A percentile compares a stretch with the other conserved stretches of the same genome.
These are phyloP conservation scores for Catharus fuscescens DNA, from an alignment of 2,113 vertebrate species.

Conservation along the genomic window DNA sequence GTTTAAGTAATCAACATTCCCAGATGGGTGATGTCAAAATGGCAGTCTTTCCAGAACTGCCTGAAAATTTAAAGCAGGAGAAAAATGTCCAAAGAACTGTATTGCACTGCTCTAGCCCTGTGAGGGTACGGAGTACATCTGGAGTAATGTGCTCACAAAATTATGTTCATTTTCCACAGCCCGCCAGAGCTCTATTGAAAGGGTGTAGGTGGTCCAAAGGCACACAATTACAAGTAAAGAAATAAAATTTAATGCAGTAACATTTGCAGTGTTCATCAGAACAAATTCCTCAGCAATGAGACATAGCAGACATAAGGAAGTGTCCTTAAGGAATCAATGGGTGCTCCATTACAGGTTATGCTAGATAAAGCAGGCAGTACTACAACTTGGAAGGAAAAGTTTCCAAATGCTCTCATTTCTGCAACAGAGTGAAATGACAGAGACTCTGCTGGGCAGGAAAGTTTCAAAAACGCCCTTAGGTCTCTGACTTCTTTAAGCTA, in stretches of 20 bases:
- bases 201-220: slow-evolving; percentile 37
- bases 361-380: slow-evolving; percentile 19
- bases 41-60: neutral
- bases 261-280: slow-evolving; percentile 37
- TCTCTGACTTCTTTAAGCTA: neutral
- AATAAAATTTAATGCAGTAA: slow-evolving; percentile 3
- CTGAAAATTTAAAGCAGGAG: slow-evolving; percentile 7
- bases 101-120: neutral
- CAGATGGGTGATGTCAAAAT: slow-evolving; percentile 21
- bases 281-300: slow-evolving; percentile 56
- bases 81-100: neutral
- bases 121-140: neutral
- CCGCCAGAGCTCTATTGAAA: neutral
- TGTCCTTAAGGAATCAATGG: slow-evolving; percentile 6
- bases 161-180: neutral
- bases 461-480: neutral
- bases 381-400: neutral
- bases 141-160: neutral
- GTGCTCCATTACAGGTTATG: neutral
- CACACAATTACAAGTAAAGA: neutral
- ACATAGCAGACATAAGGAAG: neutral
- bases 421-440: neutral
- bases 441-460: neutral
- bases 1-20: slow-evolving; percentile 9
- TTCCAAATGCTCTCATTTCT: neutral